phyloP scores from a whole-genome alignment of 2,888 invertebrate species.

The Dichetophora obliterata region DNA sequence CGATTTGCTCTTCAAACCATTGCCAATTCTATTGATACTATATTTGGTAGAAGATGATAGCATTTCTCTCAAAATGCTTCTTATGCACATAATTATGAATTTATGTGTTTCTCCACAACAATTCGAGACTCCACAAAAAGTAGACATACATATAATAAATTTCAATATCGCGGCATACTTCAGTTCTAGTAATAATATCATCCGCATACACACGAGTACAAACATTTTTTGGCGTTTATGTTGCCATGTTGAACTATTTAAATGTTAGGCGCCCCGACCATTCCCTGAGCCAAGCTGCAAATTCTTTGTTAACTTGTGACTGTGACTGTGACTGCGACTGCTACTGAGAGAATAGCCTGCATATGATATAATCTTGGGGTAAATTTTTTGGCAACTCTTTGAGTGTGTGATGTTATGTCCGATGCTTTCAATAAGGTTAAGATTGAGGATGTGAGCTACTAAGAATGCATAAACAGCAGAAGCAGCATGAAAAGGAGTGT shows the following conservation, averaged over 20 bases:
- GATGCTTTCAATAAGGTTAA: slow-evolving; percentile 46
- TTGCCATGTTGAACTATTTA: slow-evolving; percentile 37
- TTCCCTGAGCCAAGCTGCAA: slow-evolving; percentile 27
- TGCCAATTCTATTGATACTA: too few relatives aligned
- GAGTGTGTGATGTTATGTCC: slow-evolving; percentile 54
- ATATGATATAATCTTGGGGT: slow-evolving; percentile 31
- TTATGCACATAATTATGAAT: too few relatives aligned
- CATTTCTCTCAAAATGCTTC: too few relatives aligned
- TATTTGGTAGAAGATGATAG: too few relatives aligned
- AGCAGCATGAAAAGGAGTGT: neutral
- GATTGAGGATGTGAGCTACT: slow-evolving; percentile 30
- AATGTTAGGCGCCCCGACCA: slow-evolving; percentile 14
- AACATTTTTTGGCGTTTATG: slow-evolving; percentile 41
- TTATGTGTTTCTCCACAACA: too few relatives aligned
- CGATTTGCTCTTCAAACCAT: too few relatives aligned
- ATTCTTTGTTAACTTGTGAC: slow-evolving; percentile 32
- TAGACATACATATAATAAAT: slow-evolving; percentile 12
- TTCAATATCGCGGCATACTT: slow-evolving; percentile 32
- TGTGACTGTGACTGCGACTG: slow-evolving; percentile 7
- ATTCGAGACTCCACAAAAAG: too few relatives aligned
- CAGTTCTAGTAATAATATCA: slow-evolving; percentile 44
- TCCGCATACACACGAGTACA: slow-evolving; percentile 28
- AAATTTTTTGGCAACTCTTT: slow-evolving; percentile 58
- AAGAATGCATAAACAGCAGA: slow-evolving; percentile 28
- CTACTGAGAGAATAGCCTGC: neutral